Conservation (phyloP, 2,888 invertebrate species). For the Lepidocyrtinus sp. region DNA sequence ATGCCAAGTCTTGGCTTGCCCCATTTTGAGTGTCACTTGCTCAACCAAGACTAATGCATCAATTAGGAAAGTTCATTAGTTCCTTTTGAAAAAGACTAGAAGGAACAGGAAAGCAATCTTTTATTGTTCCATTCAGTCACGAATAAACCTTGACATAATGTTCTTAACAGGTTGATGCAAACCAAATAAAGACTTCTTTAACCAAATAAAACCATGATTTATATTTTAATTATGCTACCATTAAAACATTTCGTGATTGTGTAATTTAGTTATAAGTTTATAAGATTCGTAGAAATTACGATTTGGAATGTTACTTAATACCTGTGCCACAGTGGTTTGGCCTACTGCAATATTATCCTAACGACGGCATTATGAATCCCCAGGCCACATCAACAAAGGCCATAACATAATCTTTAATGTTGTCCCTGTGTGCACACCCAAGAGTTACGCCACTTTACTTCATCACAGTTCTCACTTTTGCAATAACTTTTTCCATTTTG, state of each 20-base stretch:
- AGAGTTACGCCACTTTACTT: not conserved
- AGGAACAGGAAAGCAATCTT: not conserved
- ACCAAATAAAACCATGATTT: not conserved
- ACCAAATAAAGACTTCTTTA: not conserved
- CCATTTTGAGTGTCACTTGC: slow-evolving; percentile 23
- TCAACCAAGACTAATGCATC: slow-evolving; percentile 21
- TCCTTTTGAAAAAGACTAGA: slow-evolving; percentile 7
- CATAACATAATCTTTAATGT: slow-evolving; percentile 55
- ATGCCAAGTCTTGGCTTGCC: not conserved
- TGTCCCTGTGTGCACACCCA: slow-evolving; percentile 21
- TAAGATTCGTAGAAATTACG: no score
- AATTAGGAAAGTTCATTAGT: slow-evolving; percentile 37
- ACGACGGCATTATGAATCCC: slow-evolving; percentile 54
- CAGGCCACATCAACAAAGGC: slow-evolving; percentile 56
- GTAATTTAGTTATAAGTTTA: no score
- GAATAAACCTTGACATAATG: slow-evolving; percentile 13
- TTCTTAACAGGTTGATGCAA: not conserved
- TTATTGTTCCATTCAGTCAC: slow-evolving; percentile 3
- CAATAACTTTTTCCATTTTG: slow-evolving; percentile 31
- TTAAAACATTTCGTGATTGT: not conserved
- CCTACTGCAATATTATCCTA: slow-evolving; percentile 46
- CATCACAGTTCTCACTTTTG: not conserved
- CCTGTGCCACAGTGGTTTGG: no score
- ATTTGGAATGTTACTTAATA: no score
- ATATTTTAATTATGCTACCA: slow-evolving; percentile 2